Evolutionary conservation across 2,797 vertebrate genomes (phyloP).

Genomic region (Columba guinea): DNA sequence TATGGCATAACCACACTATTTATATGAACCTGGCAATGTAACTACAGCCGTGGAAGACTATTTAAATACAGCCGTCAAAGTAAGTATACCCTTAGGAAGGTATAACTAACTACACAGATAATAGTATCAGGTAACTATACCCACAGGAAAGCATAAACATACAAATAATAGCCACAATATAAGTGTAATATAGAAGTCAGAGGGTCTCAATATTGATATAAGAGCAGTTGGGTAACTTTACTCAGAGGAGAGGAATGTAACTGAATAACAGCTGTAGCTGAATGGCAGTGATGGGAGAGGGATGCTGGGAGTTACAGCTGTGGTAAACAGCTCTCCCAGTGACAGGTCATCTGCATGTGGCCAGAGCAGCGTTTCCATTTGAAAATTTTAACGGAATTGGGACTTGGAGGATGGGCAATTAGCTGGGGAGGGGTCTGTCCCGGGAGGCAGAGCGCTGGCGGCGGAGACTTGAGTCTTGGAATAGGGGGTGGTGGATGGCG

Average conservation of each 20-base stretch:
- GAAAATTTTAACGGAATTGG: background rate
- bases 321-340: background rate
- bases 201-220: conserved; percentile 1
- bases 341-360: background rate
- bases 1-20: background rate
- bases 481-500: background rate
- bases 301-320: background rate
- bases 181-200: conserved; percentile 27
- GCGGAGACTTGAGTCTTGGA: background rate
- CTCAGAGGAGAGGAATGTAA: background rate
- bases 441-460: rapidly evolving
- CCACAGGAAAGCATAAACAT: conserved; percentile 38
- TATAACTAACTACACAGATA: conserved; percentile 39
- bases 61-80: conserved; percentile 9
- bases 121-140: conserved; percentile 38
- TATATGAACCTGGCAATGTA: conserved; percentile 20
- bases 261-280: background rate
- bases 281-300: background rate
- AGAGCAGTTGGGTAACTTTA: background rate
- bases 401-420: too few species aligned
- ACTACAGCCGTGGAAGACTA: background rate
- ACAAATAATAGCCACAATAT: conserved; percentile 34
- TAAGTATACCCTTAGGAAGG: conserved; percentile 43
- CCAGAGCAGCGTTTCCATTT: background rate
- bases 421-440: background rate